Evolutionary conservation across 2,797 vertebrate species (phyloP), one percentile per base, ranked within the genome.

Genomic region (Anguilla marmorata): DNA sequence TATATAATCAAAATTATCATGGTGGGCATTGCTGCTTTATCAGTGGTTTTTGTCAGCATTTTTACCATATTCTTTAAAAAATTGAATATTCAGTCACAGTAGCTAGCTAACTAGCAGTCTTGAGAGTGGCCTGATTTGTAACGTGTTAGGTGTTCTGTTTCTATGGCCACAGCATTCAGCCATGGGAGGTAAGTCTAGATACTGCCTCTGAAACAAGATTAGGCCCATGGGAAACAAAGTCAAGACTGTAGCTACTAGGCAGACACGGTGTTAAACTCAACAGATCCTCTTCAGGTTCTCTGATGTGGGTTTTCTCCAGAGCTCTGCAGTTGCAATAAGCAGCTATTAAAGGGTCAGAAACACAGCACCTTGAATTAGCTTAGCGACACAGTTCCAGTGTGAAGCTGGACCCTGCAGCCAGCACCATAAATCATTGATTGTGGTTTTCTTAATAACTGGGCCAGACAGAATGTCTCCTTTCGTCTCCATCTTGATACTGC

Each of bases 401-500:
- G 33, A 30, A 33, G 27, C 30, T 58, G 24, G n/a, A 27, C 54
- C 83, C 27, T 30, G 83, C 41, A 50, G 24, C 45, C 79, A 50
- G 45, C 5, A 45, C 27, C 14, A 58, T 84, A 84, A 33, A 84
- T 84, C 50, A 56, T 84, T 84, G 50, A 54, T 84, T 84, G 11
- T 58, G 83, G 24, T 52, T 50, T 56, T 84, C 12, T 56, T 56
- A 56, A 56, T 84, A 84, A 52, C 52, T 84, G 82, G 50, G 52
- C n/a, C 83, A 84, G 83, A 84, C 83, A 33, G 83, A 56, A 56
- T 84, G 83, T 58, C 83, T 56, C n/a, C 30, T 84, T 56, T 30
- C 50, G 56, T 84, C 27, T 56, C 50, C 30, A 12, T 82, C 45
- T 1, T 50, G 79, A 50, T 82, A 50, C 41, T 50, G 79, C 45